Evolutionary conservation across 1,140 invertebrate genomes (phyloP).

Genomic region (Ostrea edulis): DNA sequence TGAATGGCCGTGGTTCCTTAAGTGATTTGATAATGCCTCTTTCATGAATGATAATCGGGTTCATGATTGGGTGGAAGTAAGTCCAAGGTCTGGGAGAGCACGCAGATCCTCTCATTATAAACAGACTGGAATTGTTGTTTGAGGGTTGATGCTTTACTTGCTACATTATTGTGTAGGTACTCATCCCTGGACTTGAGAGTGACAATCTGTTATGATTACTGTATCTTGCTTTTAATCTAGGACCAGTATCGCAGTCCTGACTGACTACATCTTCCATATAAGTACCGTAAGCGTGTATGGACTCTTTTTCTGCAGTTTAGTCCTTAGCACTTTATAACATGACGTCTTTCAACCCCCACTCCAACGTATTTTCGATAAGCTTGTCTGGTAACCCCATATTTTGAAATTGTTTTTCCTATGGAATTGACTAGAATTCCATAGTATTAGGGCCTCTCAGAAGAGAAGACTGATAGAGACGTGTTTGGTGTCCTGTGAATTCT

Average conservation of each 20-base stretch:
- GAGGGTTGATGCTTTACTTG: conserved; percentile 32
- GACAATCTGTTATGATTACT: conserved; percentile 33
- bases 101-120: neutral
- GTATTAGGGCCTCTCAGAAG: no score
- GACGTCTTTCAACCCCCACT: no score
- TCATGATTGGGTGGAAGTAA: neutral
- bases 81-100: conserved; percentile 21
- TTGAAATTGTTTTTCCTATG: no score
- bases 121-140: neutral
- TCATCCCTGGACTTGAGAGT: conserved; percentile 27
- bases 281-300: neutral
- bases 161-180: neutral
- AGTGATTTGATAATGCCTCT: conserved; percentile 34
- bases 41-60: neutral
- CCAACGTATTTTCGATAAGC: no score
- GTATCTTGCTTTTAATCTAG: conserved; percentile 20
- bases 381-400: no score
- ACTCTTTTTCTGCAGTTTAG: neutral
- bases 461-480: no score
- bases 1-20: conserved; percentile 41
- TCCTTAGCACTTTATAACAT: no score
- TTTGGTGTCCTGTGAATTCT: no score
- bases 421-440: no score
- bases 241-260: neutral
- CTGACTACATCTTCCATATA: conserved; percentile 42